These are phyloP conservation scores for Alviniconcha strummeri DNA, from an alignment of 2,888 invertebrate genomes.

Conservation along the genomic window DNA sequence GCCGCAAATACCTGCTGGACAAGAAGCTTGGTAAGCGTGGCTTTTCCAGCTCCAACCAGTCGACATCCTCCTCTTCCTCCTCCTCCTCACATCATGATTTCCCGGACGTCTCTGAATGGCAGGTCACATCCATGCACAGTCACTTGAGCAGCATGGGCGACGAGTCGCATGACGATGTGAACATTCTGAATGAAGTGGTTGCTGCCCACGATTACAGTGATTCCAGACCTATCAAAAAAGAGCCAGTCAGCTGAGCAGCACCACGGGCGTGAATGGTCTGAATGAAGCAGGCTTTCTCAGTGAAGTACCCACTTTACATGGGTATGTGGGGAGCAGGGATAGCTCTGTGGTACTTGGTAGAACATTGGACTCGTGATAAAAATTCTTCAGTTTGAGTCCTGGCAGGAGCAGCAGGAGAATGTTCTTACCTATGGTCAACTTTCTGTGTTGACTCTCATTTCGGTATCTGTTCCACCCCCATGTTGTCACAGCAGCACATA, in stretches of 20 bases:
- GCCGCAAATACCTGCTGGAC: constrained; percentile 48
- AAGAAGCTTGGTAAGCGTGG: constrained; percentile 42
- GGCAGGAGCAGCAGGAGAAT: too few relatives aligned
- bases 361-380: too few relatives aligned
- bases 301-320: too few relatives aligned
- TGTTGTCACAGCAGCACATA: too few relatives aligned
- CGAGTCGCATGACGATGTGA: not conserved
- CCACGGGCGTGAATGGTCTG: too few relatives aligned
- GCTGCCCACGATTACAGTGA: not conserved
- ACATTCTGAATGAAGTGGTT: constrained; percentile 12
- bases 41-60: constrained; percentile 1
- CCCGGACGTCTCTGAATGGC: constrained; percentile 10
- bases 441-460: too few relatives aligned
- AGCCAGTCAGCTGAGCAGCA: not conserved
- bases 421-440: too few relatives aligned
- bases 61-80: not conserved
- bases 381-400: too few relatives aligned
- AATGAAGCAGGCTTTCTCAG: too few relatives aligned
- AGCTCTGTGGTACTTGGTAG: too few relatives aligned
- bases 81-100: constrained; percentile 1
- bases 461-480: too few relatives aligned
- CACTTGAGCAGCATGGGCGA: constrained; percentile 2
- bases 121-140: constrained; percentile 18
- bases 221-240: constrained; percentile 13
- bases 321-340: too few relatives aligned